phyloP scores from a whole-genome alignment of 1,140 invertebrate species.

The Pissodes strobi region DNA sequence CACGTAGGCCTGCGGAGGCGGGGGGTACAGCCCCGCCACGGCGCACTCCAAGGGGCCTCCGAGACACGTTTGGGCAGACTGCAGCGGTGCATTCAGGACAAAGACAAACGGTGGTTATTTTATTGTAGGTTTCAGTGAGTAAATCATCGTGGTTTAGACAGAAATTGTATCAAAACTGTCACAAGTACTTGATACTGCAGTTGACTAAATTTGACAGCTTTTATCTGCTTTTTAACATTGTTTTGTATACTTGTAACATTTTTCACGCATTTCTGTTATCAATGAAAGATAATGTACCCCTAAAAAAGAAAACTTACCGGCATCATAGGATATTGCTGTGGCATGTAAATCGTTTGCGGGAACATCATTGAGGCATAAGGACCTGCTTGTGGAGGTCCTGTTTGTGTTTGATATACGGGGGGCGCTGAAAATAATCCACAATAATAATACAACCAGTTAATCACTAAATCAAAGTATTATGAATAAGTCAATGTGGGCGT shows the following conservation, averaged over 20 bases:
- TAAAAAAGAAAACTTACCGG: slow-evolving; percentile 56
- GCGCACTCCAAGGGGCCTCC: slow-evolving; percentile 39
- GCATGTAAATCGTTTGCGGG: slow-evolving; percentile 53
- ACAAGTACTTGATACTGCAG: no score
- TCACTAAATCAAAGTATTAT: no score
- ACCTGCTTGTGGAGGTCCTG: slow-evolving; percentile 50
- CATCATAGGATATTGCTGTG: slow-evolving; percentile 54
- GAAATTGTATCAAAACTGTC: no score
- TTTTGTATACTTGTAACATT: no score
- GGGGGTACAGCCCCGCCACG: slow-evolving; percentile 53
- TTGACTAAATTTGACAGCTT: no score
- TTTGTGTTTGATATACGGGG: slow-evolving; percentile 52
- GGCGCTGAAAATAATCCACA: slow-evolving; percentile 43
- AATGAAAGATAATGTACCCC: no score
- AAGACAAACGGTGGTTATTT: slow-evolving; percentile 27
- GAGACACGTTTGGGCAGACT: slow-evolving; percentile 49
- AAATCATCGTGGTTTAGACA: no score
- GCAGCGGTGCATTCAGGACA: slow-evolving; percentile 31
- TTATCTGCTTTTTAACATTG: no score
- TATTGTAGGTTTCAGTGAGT: no score
- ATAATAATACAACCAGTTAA: background rate
- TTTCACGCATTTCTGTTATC: no score
- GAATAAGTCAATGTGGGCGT: no score
- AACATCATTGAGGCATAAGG: slow-evolving; percentile 53
- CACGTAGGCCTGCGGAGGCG: slow-evolving; percentile 53